Conservation (phyloP, 1,140 invertebrate genomes). For the Dysdera silvatica region DNA sequence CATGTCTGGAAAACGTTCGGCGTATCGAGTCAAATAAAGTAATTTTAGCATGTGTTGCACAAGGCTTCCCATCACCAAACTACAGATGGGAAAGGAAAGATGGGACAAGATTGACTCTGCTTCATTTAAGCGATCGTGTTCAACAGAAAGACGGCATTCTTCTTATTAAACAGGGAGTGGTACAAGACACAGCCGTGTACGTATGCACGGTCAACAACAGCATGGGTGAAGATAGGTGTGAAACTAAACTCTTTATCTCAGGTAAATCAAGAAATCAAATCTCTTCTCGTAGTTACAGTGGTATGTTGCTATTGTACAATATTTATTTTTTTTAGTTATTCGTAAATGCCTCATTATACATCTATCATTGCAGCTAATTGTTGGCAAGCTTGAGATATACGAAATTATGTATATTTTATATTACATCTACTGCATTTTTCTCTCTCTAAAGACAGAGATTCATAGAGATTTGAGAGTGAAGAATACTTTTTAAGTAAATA, state of each 20-base stretch:
- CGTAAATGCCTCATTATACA: too few relatives aligned
- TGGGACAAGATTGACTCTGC: constrained; percentile 13
- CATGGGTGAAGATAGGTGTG: constrained; percentile 70
- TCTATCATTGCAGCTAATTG: too few relatives aligned
- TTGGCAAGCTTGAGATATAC: too few relatives aligned
- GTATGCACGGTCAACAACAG: constrained; percentile 81
- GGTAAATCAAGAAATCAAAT: too few relatives aligned
- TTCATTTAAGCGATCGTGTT: constrained; percentile 9
- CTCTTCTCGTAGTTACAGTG: too few relatives aligned
- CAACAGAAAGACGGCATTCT: constrained; percentile 28
- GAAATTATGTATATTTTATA: too few relatives aligned
- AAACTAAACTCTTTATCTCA: constrained; percentile 65
- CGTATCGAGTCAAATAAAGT: constrained; percentile 51
- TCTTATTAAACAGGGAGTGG: constrained; percentile 26
- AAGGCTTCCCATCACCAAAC: constrained; percentile 52
- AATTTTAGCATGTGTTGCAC: constrained; percentile 58
- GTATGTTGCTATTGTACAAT: too few relatives aligned
- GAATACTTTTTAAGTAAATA: too few relatives aligned
- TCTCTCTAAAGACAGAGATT: too few relatives aligned
- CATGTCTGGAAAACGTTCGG: constrained; percentile 37
- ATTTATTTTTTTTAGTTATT: too few relatives aligned
- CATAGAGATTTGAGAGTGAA: too few relatives aligned
- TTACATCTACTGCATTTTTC: too few relatives aligned
- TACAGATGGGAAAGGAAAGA: constrained; percentile 37
- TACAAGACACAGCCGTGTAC: constrained; percentile 55